Conservation (phyloP, 2,113 vertebrate genomes). For the Rhabdornis inornatus region DNA sequence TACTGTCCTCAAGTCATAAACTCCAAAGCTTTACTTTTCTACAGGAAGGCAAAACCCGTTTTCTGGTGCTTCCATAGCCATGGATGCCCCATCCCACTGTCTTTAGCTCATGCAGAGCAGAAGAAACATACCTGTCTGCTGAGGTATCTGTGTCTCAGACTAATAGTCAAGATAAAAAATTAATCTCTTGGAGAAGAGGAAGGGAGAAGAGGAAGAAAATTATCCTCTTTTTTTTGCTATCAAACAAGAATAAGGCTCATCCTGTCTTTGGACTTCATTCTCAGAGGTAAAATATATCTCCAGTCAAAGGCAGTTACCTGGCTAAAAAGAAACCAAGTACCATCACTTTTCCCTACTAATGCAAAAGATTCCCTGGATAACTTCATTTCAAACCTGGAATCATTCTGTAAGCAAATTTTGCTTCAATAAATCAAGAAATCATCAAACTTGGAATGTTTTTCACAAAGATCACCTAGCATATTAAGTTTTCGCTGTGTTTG, state of each 20-base stretch:
- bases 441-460: neutral
- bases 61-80: conserved; percentile 12
- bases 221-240: neutral
- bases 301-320: neutral
- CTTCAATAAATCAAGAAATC: conserved; percentile 20
- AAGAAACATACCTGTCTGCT: neutral
- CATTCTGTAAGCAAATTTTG: neutral
- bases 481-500: neutral
- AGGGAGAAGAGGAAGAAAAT: neutral
- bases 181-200: neutral
- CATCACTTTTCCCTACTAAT: neutral
- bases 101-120: neutral
- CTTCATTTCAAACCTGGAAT: neutral
- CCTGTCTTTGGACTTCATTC: neutral
- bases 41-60: neutral
- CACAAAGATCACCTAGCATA: neutral
- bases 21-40: neutral
- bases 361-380: neutral
- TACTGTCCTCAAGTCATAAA: neutral
- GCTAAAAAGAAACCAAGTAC: neutral
- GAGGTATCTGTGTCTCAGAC: neutral
- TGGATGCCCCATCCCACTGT: neutral
- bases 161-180: neutral
- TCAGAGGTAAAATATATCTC: neutral
- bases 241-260: neutral